These are phyloP conservation scores for Orussus abietinus DNA, from an alignment of 1,140 invertebrate genomes.

Conservation along the genomic window DNA sequence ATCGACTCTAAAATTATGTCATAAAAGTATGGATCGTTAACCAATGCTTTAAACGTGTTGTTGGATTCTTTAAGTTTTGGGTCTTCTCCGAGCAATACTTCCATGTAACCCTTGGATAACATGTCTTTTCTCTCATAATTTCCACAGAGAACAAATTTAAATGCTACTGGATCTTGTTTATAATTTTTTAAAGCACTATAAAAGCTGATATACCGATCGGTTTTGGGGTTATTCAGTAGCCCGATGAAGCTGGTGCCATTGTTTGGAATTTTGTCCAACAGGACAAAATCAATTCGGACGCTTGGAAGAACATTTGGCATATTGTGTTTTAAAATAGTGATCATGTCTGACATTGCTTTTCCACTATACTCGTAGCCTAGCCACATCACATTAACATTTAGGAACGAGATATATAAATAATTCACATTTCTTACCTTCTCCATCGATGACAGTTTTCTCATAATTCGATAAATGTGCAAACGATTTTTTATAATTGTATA, in stretches of 20 bases:
- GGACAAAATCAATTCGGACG: slow-evolving; percentile 5
- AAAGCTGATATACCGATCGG: slow-evolving; percentile 8
- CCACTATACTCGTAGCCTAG: slow-evolving; percentile 4
- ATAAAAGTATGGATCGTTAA: too few species aligned
- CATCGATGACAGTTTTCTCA: neutral
- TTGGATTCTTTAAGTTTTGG: too few species aligned
- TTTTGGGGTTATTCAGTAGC: slow-evolving; percentile 4
- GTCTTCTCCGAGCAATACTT: too few species aligned
- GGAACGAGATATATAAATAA: neutral
- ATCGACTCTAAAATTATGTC: too few species aligned
- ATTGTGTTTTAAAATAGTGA: slow-evolving; percentile 8
- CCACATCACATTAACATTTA: slow-evolving; percentile 2
- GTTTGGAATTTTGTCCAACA: neutral
- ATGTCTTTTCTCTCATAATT: slow-evolving; percentile 5
- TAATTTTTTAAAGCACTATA: neutral
- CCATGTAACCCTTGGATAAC: slow-evolving; percentile 7
- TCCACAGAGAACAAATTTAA: slow-evolving; percentile 8
- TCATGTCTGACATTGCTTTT: slow-evolving; percentile 8
- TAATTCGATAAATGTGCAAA: neutral
- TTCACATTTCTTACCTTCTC: slow-evolving; percentile 10
- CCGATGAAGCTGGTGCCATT: slow-evolving; percentile 10
- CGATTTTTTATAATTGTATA: slow-evolving; percentile 10
- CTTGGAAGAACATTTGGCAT: slow-evolving; percentile 6
- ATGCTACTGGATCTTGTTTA: slow-evolving; percentile 3
- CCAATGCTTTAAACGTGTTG: too few species aligned